phyloP scores from a whole-genome alignment of 2,797 vertebrate genomes.

The Thaleichthys pacificus region DNA sequence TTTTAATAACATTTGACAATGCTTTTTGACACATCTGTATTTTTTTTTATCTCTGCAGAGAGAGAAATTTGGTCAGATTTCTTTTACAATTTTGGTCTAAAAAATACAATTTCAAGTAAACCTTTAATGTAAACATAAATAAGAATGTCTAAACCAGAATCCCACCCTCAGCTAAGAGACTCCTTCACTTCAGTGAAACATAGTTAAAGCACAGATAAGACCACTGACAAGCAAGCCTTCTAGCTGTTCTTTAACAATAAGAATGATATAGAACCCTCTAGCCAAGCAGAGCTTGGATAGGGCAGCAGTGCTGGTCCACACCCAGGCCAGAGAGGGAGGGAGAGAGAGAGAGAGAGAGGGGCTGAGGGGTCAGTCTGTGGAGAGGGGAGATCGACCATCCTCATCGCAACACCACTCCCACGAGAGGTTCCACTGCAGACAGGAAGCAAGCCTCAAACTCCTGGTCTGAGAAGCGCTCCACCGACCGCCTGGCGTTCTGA shows the following conservation, averaged over 20 bases:
- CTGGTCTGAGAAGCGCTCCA: slow-evolving; percentile 86
- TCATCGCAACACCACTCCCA: slow-evolving; percentile 57
- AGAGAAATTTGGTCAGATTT: too few species aligned
- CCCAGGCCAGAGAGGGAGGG: too few species aligned
- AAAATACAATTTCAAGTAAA: not conserved
- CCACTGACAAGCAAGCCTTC: not conserved
- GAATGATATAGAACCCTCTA: not conserved
- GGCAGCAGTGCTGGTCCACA: too few species aligned
- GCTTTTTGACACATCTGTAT: slow-evolving; percentile 10
- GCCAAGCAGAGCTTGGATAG: not conserved
- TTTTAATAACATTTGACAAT: not conserved
- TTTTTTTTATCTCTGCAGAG: too few species aligned
- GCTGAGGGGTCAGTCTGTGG: not conserved
- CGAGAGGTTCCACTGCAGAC: slow-evolving; percentile 74
- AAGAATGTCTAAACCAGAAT: not conserved
- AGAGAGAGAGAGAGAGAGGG: not conserved
- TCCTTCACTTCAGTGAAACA: not conserved
- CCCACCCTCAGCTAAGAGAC: not conserved
- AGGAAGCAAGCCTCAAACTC: slow-evolving; percentile 87
- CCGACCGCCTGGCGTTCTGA: slow-evolving; percentile 80
- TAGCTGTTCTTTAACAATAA: not conserved
- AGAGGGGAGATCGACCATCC: not conserved
- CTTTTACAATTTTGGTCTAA: not conserved
- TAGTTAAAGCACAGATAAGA: not conserved
- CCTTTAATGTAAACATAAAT: too few species aligned